Evolutionary conservation across 2,888 invertebrate species (phyloP).

Genomic region (Protula sp.): DNA sequence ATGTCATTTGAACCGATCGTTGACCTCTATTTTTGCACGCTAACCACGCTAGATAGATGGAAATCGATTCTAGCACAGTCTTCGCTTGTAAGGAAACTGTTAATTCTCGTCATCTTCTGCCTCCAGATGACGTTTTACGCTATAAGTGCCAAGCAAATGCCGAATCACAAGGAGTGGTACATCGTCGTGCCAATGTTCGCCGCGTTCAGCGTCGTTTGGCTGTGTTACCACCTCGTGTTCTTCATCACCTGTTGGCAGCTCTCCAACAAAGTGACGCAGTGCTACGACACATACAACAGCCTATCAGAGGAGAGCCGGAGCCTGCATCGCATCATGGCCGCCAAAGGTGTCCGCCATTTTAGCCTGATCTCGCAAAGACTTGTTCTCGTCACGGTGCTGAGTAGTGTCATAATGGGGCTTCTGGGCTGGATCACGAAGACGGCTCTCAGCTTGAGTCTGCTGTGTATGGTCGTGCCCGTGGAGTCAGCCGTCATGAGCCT

Average conservation of each 20-base stretch:
- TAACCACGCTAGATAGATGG: slow-evolving; percentile 48
- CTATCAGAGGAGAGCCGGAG: slow-evolving; percentile 24
- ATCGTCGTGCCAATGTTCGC: slow-evolving; percentile 50
- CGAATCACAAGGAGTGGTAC: slow-evolving; percentile 53
- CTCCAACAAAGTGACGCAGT: slow-evolving; percentile 44
- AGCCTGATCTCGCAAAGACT: slow-evolving; percentile 46
- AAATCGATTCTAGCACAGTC: slow-evolving; percentile 33
- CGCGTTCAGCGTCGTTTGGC: slow-evolving; percentile 40
- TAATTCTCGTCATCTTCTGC: slow-evolving; percentile 29
- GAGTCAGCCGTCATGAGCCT: slow-evolving; percentile 43
- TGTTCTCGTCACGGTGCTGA: slow-evolving; percentile 36
- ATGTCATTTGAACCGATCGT: slow-evolving; percentile 38
- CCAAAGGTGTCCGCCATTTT: slow-evolving; percentile 51
- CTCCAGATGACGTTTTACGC: slow-evolving; percentile 32
- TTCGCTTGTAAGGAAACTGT: slow-evolving; percentile 29
- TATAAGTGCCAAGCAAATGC: slow-evolving; percentile 34
- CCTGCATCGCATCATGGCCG: slow-evolving; percentile 44
- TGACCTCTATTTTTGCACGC: slow-evolving; percentile 41
- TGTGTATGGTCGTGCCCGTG: slow-evolving; percentile 40
- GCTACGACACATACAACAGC: slow-evolving; percentile 28
- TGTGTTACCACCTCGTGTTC: slow-evolving; percentile 42
- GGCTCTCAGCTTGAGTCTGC: slow-evolving; percentile 35
- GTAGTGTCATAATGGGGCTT: slow-evolving; percentile 33
- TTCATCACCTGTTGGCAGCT: slow-evolving; percentile 46
- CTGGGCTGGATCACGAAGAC: slow-evolving; percentile 49